phyloP scores from a whole-genome alignment of 1,140 invertebrate genomes.

The Zelostemma sp. region DNA sequence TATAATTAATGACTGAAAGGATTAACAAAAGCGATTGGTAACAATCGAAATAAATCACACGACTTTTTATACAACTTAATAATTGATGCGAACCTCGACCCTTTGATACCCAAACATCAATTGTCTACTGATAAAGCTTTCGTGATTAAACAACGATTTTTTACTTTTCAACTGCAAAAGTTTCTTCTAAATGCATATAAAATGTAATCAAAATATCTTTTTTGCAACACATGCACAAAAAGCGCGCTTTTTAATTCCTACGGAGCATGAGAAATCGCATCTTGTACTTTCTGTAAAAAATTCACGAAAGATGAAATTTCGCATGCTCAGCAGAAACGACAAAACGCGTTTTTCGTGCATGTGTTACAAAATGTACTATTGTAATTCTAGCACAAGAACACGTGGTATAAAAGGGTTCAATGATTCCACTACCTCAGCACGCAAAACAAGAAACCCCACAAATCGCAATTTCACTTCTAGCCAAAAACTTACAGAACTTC shows the following conservation, averaged over 20 bases:
- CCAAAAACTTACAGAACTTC: neutral
- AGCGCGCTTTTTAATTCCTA: neutral
- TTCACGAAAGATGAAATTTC: no score
- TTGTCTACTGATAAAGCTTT: no score
- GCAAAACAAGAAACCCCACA: no score
- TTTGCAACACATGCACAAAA: neutral
- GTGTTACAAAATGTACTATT: no score
- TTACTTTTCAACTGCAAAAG: neutral
- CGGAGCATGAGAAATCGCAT: neutral
- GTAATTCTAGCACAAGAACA: no score
- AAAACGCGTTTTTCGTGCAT: no score
- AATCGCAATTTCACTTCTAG: no score
- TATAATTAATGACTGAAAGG: slow-evolving; percentile 5
- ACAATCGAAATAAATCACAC: slow-evolving; percentile 6
- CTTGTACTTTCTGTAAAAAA: neutral
- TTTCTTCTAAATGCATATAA: neutral
- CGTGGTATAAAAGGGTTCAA: no score
- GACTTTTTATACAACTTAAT: slow-evolving; percentile 7
- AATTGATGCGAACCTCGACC: neutral
- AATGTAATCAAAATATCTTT: neutral
- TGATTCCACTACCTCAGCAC: no score
- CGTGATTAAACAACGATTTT: neutral
- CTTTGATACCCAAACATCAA: neutral
- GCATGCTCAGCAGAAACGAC: no score
- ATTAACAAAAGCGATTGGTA: slow-evolving; percentile 5